A percentile compares a stretch with the other conserved stretches of the same genome.
Conservation (phyloP, 2,888 invertebrate genomes). For the Phragmatobia fuliginosa region DNA sequence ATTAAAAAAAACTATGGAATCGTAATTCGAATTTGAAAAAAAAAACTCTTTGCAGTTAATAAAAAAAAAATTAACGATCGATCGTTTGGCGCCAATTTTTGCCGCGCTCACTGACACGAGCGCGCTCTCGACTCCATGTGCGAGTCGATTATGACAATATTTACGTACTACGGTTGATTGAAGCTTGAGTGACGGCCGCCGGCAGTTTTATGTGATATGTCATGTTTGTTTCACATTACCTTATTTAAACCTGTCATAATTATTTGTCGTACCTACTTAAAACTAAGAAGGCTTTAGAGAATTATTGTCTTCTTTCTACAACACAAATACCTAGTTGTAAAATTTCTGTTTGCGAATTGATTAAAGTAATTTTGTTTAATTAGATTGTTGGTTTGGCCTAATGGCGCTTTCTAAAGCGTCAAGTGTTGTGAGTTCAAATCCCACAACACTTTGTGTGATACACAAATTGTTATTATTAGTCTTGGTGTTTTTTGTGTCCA, state of each 20-base stretch:
- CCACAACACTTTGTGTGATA: no score
- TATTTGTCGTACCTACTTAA: conserved; percentile 21
- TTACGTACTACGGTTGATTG: conserved; percentile 44
- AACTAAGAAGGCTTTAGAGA: conserved; percentile 1
- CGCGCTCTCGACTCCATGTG: conserved; percentile 60
- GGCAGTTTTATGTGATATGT: conserved; percentile 22
- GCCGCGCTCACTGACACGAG: conserved; percentile 46
- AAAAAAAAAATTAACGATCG: conserved; percentile 2
- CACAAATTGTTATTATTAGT: no score
- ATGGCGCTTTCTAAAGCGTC: no score
- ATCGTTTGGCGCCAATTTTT: conserved; percentile 59
- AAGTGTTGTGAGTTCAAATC: no score
- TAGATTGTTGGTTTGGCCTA: no score
- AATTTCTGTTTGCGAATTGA: not conserved
- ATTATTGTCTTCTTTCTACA: conserved; percentile 1
- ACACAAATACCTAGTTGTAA: not conserved
- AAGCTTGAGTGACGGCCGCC: conserved; percentile 6
- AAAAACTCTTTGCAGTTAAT: not conserved
- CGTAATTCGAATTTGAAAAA: conserved; percentile 6
- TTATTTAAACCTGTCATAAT: conserved; percentile 15
- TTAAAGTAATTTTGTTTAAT: not conserved
- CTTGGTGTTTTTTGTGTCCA: no score
- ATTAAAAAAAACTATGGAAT: not conserved
- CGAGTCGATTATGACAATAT: conserved; percentile 54
- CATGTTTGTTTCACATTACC: conserved; percentile 9